A percentile compares a stretch with the other conserved stretches of the same genome.
These are phyloP conservation scores for Hemibagrus wyckioides DNA, from an alignment of 2,113 vertebrate genomes.

Conservation along the genomic window DNA sequence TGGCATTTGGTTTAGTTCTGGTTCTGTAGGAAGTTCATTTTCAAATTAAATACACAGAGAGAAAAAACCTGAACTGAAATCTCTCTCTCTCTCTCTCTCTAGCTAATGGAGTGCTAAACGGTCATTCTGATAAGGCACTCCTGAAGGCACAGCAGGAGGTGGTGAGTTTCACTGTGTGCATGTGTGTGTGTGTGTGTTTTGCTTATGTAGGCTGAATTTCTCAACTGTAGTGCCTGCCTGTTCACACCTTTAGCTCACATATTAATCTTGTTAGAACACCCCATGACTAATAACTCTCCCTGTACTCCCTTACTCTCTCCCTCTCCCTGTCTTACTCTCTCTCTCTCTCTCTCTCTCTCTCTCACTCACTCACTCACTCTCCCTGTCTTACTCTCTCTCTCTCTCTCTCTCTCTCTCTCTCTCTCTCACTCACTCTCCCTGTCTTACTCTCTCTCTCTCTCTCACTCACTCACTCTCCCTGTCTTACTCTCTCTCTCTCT, in stretches of 20 bases:
- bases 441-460: not conserved
- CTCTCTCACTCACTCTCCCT: too few relatives aligned
- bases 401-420: too few relatives aligned
- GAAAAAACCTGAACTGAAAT: not conserved
- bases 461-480: slow-evolving; percentile 20
- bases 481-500: not conserved
- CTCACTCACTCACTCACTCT: too few relatives aligned
- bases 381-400: too few relatives aligned
- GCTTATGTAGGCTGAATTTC: not conserved
- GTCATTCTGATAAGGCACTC: slow-evolving; percentile 62
- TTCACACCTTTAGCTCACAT: not conserved
- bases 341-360: slow-evolving; percentile 1
- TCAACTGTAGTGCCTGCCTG: not conserved
- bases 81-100: slow-evolving; percentile 32
- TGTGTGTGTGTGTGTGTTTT: slow-evolving; percentile 3
- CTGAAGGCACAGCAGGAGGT: slow-evolving; percentile 75
- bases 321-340: not conserved
- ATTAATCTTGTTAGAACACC: not conserved
- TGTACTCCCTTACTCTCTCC: not conserved
- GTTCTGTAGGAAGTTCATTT: not conserved
- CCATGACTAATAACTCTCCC: slow-evolving; percentile 1
- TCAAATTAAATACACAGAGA: too few relatives aligned
- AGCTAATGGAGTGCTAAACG: slow-evolving; percentile 65
- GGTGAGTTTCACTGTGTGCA: slow-evolving; percentile 62
- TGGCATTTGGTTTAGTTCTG: not conserved